Evolutionary conservation across 2,888 invertebrate species (phyloP), one percentile per base, ranked within the genome.

Genomic region (Rhabditoides inermis): DNA sequence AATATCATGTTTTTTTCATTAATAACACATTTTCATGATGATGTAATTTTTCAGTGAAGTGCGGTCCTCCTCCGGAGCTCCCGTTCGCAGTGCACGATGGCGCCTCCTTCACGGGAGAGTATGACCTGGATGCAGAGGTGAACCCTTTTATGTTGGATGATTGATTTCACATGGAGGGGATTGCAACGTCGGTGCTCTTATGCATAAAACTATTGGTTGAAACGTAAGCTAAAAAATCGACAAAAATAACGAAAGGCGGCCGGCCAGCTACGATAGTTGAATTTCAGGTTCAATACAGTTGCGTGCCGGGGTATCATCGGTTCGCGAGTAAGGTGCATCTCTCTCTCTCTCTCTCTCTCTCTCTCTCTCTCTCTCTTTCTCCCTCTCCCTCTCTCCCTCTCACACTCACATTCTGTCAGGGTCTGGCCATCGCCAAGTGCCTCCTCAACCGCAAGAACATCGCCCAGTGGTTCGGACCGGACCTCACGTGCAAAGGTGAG

Each of bases 381-480:
- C n/a, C n/a, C n/a, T n/a, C n/a, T n/a, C n/a, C n/a, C n/a, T n/a
- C n/a, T n/a, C n/a, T n/a, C 2, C 15, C 3, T 47, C 20, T 20
- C 10, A 4, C 12, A 35, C 15, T 6, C 15, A 28, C 22, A 27
- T 36, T 23, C 26, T 18, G 53, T 59, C 87, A 87, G 73, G 94
- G 94, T 0, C 88, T 91, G 78, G 86, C 88, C 1, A 82, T 86
- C 39, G 90, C 94, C 45, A 92, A 91, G 80, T 98, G 95, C 77
- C 81, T 92, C 61, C 86, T 88, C 55, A 88, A 89, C 68, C 88
- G 90, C 1, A 67, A 85, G 83, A 1, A 91, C 32, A 61, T 74
- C 20, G 73, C 92, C 1, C 87, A 88, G 63, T 98, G 95, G 95
- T 91, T 88, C 73, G 95, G 95, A 1, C 94, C 94, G 1, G 90